Evolutionary conservation across 2,113 vertebrate genomes (phyloP).

Genomic region (Clinocottus analis): DNA sequence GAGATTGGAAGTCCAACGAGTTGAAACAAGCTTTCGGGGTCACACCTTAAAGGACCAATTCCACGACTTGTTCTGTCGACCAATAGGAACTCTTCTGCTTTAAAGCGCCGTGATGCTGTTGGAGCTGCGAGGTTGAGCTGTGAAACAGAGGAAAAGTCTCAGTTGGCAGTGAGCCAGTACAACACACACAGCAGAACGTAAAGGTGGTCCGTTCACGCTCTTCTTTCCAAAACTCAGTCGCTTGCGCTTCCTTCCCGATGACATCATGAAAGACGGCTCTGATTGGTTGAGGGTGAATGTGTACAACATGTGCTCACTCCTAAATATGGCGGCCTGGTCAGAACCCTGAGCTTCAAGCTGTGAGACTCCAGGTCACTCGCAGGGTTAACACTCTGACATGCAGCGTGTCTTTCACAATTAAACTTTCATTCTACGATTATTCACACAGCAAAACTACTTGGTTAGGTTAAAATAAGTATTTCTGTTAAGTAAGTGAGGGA

Average conservation of each 20-base stretch:
- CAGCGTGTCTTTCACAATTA: neutral
- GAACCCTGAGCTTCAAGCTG: too few relatives aligned
- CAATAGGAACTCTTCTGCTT: neutral
- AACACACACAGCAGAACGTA: too few relatives aligned
- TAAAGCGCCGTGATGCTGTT: neutral
- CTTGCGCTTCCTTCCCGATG: neutral
- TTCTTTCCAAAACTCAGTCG: neutral
- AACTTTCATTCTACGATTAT: neutral
- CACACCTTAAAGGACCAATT: neutral
- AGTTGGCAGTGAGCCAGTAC: too few relatives aligned
- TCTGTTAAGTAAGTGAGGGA: neutral
- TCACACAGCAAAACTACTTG: neutral
- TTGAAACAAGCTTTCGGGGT: too few relatives aligned
- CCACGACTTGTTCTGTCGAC: neutral
- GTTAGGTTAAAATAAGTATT: neutral
- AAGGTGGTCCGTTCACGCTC: too few relatives aligned
- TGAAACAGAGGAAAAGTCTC: too few relatives aligned
- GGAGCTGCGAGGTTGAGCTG: neutral
- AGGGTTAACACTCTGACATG: neutral
- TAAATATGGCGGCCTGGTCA: too few relatives aligned
- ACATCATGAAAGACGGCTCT: neutral
- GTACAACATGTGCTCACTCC: too few relatives aligned
- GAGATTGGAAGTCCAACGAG: neutral
- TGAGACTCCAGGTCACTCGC: neutral
- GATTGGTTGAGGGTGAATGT: too few relatives aligned